phyloP scores from a whole-genome alignment of 1,140 invertebrate species.

The Centruroides vittatus region DNA sequence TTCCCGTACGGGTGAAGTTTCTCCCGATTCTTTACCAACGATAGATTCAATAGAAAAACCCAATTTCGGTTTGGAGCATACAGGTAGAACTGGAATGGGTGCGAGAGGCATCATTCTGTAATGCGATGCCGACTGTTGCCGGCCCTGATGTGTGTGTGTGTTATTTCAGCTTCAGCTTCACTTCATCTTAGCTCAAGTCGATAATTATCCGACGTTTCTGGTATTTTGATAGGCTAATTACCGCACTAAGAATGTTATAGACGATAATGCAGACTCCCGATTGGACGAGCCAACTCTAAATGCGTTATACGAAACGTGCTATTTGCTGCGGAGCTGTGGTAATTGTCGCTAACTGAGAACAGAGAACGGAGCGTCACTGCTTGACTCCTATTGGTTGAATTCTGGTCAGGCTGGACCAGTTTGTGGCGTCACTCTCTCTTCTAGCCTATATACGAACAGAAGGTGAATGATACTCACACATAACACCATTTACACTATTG shows the following conservation, averaged over 20 bases:
- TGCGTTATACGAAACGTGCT: conserved; percentile 7
- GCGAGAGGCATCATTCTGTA: conserved; percentile 66
- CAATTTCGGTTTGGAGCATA: conserved; percentile 77
- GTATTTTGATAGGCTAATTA: conserved; percentile 17
- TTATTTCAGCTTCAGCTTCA: too few relatives aligned
- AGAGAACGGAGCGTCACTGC: too few relatives aligned
- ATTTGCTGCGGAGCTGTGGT: conserved; percentile 4
- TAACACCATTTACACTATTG: too few relatives aligned
- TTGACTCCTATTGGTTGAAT: too few relatives aligned
- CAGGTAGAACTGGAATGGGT: conserved; percentile 67
- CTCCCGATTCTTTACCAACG: conserved; percentile 41
- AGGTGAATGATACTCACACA: too few relatives aligned
- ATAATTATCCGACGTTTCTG: neutral
- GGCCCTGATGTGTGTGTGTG: neutral
- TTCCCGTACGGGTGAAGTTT: neutral
- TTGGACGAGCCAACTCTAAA: neutral
- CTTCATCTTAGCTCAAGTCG: too few relatives aligned
- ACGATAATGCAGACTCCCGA: too few relatives aligned
- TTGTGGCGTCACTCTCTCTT: too few relatives aligned
- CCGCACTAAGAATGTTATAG: conserved; percentile 15
- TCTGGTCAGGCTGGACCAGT: too few relatives aligned
- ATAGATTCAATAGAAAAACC: conserved; percentile 91
- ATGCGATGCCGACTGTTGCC: neutral
- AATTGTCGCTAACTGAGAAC: neutral
- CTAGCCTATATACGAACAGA: too few relatives aligned